These are phyloP conservation scores for Dinoponera quadriceps DNA, from an alignment of 1,140 invertebrate species.

Conservation along the genomic window DNA sequence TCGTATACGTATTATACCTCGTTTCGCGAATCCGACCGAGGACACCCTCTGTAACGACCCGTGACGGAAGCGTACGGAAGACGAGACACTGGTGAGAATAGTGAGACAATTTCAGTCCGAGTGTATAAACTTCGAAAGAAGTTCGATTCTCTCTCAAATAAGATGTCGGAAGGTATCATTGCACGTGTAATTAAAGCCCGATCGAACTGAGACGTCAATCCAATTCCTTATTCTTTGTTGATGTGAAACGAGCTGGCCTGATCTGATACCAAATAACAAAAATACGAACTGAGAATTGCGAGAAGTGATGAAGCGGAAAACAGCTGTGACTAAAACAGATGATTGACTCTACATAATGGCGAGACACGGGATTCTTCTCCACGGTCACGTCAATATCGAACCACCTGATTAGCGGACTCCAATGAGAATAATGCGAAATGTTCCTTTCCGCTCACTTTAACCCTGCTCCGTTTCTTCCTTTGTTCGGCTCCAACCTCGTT, in stretches of 20 bases:
- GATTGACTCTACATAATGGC: not conserved
- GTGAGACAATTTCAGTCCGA: conserved; percentile 8
- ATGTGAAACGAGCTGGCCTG: no score
- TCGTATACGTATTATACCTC: not conserved
- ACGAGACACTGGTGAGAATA: not conserved
- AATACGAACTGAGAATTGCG: not conserved
- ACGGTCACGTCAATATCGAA: conserved; percentile 2
- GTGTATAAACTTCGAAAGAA: not conserved
- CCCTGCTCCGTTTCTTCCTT: not conserved
- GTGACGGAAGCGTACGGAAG: not conserved
- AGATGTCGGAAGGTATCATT: not conserved
- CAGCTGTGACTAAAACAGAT: not conserved
- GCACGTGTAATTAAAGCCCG: no score
- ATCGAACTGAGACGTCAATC: no score
- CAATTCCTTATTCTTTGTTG: no score
- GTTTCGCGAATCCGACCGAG: conserved; percentile 8
- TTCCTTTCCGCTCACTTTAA: not conserved
- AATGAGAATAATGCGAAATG: conserved; percentile 8
- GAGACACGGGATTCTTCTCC: not conserved
- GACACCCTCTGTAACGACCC: not conserved
- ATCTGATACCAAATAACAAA: no score
- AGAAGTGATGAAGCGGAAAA: not conserved
- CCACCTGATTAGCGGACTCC: not conserved
- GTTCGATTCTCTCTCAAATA: not conserved
- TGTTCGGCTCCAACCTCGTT: not conserved